phyloP scores from a whole-genome alignment of 2,797 vertebrate genomes.

The Spea hammondii region DNA sequence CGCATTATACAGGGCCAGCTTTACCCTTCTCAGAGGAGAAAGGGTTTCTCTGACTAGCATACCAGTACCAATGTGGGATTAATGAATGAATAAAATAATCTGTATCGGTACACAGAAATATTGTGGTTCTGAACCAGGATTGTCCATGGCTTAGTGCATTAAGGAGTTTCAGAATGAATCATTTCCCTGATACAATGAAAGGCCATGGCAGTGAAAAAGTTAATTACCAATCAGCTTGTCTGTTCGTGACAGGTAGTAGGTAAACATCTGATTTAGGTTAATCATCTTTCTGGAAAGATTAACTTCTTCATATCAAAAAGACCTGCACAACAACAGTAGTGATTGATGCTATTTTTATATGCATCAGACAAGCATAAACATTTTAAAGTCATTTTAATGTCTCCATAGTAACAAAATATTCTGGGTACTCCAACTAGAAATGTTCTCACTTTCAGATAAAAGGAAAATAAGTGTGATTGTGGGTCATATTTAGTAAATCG shows the following conservation, averaged over 20 bases:
- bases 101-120: too few relatives aligned
- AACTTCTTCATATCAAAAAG: slow-evolving; percentile 8
- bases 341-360: slow-evolving; percentile 29
- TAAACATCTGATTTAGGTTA: background rate
- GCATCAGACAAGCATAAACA: slow-evolving; percentile 11
- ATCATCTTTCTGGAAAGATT: background rate
- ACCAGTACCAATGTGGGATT: too few relatives aligned
- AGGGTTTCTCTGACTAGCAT: too few relatives aligned
- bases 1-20: too few relatives aligned
- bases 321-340: background rate
- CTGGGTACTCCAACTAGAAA: slow-evolving; percentile 4
- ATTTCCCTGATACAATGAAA: background rate
- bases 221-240: background rate
- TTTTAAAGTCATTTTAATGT: slow-evolving; percentile 23
- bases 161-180: too few relatives aligned
- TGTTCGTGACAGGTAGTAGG: background rate
- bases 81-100: too few relatives aligned
- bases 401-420: slow-evolving; percentile 35
- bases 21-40: too few relatives aligned
- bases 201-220: background rate
- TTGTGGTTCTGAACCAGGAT: too few relatives aligned
- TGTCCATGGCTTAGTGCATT: too few relatives aligned
- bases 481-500: background rate
- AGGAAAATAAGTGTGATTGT: background rate
- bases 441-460: slow-evolving; percentile 2